Evolutionary conservation across 2,113 vertebrate genomes (phyloP).

Genomic region (Pseudorasbora parva): DNA sequence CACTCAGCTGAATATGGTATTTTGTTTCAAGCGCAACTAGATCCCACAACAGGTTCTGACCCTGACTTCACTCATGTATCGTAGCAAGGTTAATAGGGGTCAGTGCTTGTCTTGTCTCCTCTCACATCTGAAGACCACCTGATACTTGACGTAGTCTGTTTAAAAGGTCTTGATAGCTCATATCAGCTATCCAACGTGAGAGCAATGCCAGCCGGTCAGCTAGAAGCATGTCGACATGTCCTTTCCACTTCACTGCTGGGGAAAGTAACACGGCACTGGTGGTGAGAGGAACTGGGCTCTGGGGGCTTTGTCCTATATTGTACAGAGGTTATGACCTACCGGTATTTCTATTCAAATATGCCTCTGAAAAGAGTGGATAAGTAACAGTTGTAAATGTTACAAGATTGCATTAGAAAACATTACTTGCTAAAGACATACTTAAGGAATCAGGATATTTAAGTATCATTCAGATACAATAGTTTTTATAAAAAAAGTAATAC

Average conservation of each 20-base stretch:
- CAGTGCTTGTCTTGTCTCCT: conserved; percentile 51
- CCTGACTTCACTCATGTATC: not conserved
- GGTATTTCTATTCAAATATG: not conserved
- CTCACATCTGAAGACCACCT: conserved; percentile 61
- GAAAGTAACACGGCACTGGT: conserved; percentile 26
- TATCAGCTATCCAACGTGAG: conserved; percentile 54
- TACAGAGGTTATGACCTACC: conserved; percentile 43
- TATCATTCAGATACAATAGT: no score
- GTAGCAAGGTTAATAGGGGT: conserved; percentile 50
- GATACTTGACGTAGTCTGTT: conserved; percentile 58
- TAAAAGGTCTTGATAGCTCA: conserved; percentile 50
- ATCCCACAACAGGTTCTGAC: conserved; percentile 47
- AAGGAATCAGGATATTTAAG: no score
- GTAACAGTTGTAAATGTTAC: not conserved
- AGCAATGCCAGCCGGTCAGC: conserved; percentile 4
- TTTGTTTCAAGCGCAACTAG: conserved; percentile 56
- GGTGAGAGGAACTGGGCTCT: conserved; percentile 11
- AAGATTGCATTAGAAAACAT: not conserved
- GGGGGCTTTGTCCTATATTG: conserved; percentile 11
- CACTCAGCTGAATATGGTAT: conserved; percentile 21
- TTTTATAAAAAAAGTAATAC: no score
- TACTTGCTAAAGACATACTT: not conserved
- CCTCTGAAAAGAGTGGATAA: not conserved
- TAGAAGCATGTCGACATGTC: conserved; percentile 53
- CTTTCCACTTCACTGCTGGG: conserved; percentile 54